Conservation (phyloP, 2,888 invertebrate species). For the Tipula unca region DNA sequence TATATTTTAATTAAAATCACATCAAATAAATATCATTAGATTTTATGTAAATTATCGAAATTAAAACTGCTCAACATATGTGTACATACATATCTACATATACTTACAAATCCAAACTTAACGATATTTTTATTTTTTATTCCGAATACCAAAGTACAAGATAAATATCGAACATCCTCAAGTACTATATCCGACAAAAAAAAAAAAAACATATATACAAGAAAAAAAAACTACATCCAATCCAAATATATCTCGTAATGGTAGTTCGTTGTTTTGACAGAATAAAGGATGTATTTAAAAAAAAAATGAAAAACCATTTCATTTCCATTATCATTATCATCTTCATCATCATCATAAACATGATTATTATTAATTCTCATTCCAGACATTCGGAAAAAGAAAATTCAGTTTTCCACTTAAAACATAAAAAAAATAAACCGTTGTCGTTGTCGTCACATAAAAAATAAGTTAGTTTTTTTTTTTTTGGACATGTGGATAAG, state of each 20-base stretch:
- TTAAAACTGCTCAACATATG: too few species aligned
- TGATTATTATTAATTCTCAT: slow-evolving; percentile 14
- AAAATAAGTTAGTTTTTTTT: slow-evolving; percentile 1
- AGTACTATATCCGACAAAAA: background rate
- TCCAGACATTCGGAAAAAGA: background rate
- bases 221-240: background rate
- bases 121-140: background rate
- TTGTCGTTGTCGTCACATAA: background rate
- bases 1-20: background rate
- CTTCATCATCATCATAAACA: slow-evolving; percentile 8
- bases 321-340: slow-evolving; percentile 14
- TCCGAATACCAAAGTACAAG: background rate
- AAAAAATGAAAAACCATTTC: background rate
- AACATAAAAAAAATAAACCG: background rate
- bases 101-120: background rate
- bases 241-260: background rate
- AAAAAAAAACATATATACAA: background rate
- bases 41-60: background rate
- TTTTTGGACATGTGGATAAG: background rate
- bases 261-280: slow-evolving; percentile 14
- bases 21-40: background rate
- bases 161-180: background rate
- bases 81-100: too few species aligned
- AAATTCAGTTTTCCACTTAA: slow-evolving; percentile 14
- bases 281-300: background rate